These are phyloP conservation scores for Acanthurus lineatus DNA, from an alignment of 2,797 vertebrate species.

Conservation along the genomic window DNA sequence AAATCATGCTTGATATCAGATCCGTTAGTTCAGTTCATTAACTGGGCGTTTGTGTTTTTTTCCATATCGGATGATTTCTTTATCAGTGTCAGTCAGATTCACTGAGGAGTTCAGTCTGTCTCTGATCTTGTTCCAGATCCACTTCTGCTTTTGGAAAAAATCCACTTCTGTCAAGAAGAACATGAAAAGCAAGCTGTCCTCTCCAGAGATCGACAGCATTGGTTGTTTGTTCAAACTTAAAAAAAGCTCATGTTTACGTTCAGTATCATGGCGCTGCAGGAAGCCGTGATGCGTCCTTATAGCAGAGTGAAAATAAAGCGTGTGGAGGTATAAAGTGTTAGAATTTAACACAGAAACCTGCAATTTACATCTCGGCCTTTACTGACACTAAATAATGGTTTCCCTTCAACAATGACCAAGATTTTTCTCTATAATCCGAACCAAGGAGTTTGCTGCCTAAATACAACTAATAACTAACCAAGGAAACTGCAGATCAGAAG, in stretches of 20 bases:
- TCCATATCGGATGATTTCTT: slow-evolving; percentile 29
- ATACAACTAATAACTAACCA: not conserved
- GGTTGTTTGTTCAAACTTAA: slow-evolving; percentile 58
- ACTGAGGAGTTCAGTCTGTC: slow-evolving; percentile 44
- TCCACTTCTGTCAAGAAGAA: slow-evolving; percentile 48
- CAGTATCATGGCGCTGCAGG: slow-evolving; percentile 7
- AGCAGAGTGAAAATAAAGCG: not conserved
- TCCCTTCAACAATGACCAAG: not conserved
- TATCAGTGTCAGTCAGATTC: slow-evolving; percentile 48
- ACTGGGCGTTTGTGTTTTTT: not conserved
- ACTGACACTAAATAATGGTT: not conserved
- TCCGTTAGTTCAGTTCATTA: slow-evolving; percentile 33
- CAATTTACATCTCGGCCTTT: not conserved
- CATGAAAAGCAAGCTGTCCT: slow-evolving; percentile 49
- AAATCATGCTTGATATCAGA: slow-evolving; percentile 20
- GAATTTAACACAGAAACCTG: not conserved
- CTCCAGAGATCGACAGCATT: slow-evolving; percentile 43
- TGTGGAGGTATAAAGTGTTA: not conserved
- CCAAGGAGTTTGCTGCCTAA: not conserved
- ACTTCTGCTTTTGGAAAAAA: slow-evolving; percentile 46
- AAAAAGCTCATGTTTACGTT: slow-evolving; percentile 39
- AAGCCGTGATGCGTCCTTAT: not conserved
- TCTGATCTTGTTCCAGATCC: slow-evolving; percentile 64
- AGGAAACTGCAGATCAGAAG: not conserved
- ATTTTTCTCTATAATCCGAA: not conserved